Evolutionary conservation across 2,797 vertebrate species (phyloP), one percentile per base, ranked within the genome.

Genomic region (Florisuga fusca): DNA sequence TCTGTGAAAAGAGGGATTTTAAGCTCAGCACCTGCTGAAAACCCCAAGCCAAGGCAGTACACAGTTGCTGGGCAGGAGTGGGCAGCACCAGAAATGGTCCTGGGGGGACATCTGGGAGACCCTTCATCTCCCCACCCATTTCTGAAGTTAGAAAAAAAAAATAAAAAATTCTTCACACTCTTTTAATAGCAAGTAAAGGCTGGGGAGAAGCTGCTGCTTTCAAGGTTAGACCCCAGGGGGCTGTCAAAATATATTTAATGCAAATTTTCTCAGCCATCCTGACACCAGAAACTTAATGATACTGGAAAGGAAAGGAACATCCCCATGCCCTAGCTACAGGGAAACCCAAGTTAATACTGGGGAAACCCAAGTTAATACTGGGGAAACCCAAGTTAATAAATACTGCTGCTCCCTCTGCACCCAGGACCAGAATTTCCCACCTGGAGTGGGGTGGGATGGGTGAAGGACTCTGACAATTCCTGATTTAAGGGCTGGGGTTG

Each of bases 401-500:
- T 41, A 10, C 36, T 26, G 13, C 63, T 50, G 13, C 10, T 57
- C 5, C 45, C 58, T 29, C 31, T 15, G 53, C 38, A 16, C 9
- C 5, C 14, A 19, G 53, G 53, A 29, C 15, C 0, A 6, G 38
- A n/a, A 14, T 17, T 21, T 16, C 50, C 17, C 0, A 9, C 27
- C 46, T 55, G 1, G 2, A 48, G 8, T 2, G 29, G 34, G 33
- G 15, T 89, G 64, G 10, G 8, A 6, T 2, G 17, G 21, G 23
- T 0, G 3, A 36, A 72, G 38, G n/a, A 12, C 25, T 8, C 33
- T 13, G 51, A 7, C 0, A 0, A 29, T 15, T n/a, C 23, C 22
- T 20, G 0, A 0, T 29, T 43, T 13, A 8, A 15, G 10, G 13
- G 1, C n/a, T 27, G 50, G 72, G 46, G 7, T 43, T 15, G 8